Conservation (phyloP, 1,140 invertebrate species). For the Diploscapter pachys region DNA sequence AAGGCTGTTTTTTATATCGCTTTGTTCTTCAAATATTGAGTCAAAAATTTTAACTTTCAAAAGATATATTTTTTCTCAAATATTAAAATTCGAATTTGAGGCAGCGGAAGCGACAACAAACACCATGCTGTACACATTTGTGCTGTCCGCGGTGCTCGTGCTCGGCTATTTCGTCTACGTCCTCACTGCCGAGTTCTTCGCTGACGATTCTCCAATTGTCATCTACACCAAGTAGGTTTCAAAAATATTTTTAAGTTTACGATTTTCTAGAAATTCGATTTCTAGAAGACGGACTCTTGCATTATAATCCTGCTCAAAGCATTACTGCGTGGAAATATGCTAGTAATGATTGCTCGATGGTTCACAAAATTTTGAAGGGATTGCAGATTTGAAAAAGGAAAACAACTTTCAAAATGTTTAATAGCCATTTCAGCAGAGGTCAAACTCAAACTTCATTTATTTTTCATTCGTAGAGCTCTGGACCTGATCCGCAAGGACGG, state of each 20-base stretch:
- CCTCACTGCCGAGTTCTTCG: conserved; percentile 47
- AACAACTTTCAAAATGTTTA: background rate
- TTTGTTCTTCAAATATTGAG: conserved; percentile 9
- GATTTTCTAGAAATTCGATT: background rate
- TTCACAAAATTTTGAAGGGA: background rate
- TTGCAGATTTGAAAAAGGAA: background rate
- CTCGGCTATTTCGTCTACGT: conserved; percentile 48
- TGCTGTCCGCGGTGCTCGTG: conserved; percentile 25
- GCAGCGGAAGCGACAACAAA: conserved; percentile 49
- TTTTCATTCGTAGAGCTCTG: conserved; percentile 34
- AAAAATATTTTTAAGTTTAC: no score
- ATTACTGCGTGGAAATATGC: background rate
- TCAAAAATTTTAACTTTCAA: background rate
- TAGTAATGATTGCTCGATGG: background rate
- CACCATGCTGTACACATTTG: conserved; percentile 47
- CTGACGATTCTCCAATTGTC: conserved; percentile 46
- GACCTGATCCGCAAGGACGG: conserved; percentile 46
- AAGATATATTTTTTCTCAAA: background rate
- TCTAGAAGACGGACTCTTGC: no score
- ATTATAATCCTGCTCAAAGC: background rate
- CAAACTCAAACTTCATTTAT: background rate
- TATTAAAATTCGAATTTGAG: conserved; percentile 8
- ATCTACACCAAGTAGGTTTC: conserved; percentile 44
- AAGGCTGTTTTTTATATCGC: background rate
- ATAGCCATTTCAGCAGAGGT: background rate